Evolutionary conservation across 1,140 invertebrate species (phyloP).

Genomic region (Meloidogyne hapla): DNA sequence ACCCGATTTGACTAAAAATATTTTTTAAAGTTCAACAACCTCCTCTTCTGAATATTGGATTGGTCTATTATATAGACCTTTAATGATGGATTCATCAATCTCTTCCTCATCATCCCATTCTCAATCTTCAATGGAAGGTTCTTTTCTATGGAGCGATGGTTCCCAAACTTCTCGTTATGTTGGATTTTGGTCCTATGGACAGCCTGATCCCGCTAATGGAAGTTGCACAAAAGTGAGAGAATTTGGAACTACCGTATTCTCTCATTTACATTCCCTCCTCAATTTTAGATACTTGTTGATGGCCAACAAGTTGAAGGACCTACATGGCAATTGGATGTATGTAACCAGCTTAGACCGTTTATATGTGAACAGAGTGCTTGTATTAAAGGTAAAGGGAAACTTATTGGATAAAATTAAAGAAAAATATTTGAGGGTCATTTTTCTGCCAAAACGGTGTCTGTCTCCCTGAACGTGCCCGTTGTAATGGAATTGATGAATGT

Average conservation of each 20-base stretch:
- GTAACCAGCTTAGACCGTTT: conserved; percentile 87
- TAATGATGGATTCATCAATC: conserved; percentile 25
- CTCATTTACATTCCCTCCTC: not conserved
- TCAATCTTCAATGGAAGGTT: not conserved
- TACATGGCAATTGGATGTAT: conserved; percentile 67
- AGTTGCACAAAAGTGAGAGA: conserved; percentile 77
- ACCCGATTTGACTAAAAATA: not conserved
- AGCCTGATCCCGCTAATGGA: conserved; percentile 80
- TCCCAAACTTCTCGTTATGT: conserved; percentile 86
- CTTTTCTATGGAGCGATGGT: conserved; percentile 76
- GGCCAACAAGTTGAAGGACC: conserved; percentile 24
- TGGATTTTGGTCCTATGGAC: conserved; percentile 68
- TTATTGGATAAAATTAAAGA: not conserved
- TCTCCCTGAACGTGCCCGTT: conserved; percentile 65
- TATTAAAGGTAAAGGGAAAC: conserved; percentile 73
- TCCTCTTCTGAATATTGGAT: conserved; percentile 39
- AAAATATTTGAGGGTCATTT: conserved; percentile 64
- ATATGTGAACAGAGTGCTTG: conserved; percentile 88
- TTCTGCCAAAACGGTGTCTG: conserved; percentile 67
- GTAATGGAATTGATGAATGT: conserved; percentile 67
- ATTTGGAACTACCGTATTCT: not conserved
- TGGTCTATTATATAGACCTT: conserved; percentile 32
- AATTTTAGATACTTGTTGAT: conserved; percentile 58
- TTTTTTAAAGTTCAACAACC: not conserved
- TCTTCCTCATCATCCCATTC: not conserved